Base-by-base conservation (phyloP, 2,888 invertebrate species). In the Microctonus brassicae region DNA sequence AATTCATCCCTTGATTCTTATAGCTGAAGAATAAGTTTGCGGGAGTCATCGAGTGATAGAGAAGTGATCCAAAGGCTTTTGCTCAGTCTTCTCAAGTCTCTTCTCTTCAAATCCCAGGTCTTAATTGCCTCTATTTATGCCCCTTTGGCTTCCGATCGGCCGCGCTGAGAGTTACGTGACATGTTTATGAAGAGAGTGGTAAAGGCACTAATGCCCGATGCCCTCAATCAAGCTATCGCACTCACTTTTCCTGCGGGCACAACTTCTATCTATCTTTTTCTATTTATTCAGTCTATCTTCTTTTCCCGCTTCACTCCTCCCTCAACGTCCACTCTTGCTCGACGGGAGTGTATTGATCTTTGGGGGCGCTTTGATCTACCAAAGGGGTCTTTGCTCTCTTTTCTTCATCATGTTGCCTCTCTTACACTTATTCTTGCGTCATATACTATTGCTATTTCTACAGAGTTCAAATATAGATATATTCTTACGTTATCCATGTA, bases 61-160 rank as follows among this genome's bases (percentile, higher is more conserved):
- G 61, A 69, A 69, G 65, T 68, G 72, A 63, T 70, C 58, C 60
- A 61, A 29, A 61, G 33, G 22, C 52, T 67, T 61, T 63, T 63
- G 52, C 47, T 70, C 58, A 67, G 69, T 70, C 69, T 67, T 29
- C 24, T 62, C 52, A 58, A 68, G 62, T 73, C 70, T 69, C 69
- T 73, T 70, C 71, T 47, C 24, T 36, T 39, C 64, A 70, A 63
- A 70, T 69, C 53, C 57, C 29, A 26, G 26, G 42, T 69, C 85
- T 86, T 87, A 87, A 87, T 87, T 86, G 86, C 86, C 81, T 84
- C 84, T 84, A 86, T 86, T 86, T 87, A 87, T 86, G 87, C 83
- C 82, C 83, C 84, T 85, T 84, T 83, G 83, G 81, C 81, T 72
- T 82, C 81, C 83, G 81, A 78, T 79, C 77, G 77, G 74, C 73